Conservation (phyloP, 2,888 invertebrate genomes). For the Nomada fucata region DNA sequence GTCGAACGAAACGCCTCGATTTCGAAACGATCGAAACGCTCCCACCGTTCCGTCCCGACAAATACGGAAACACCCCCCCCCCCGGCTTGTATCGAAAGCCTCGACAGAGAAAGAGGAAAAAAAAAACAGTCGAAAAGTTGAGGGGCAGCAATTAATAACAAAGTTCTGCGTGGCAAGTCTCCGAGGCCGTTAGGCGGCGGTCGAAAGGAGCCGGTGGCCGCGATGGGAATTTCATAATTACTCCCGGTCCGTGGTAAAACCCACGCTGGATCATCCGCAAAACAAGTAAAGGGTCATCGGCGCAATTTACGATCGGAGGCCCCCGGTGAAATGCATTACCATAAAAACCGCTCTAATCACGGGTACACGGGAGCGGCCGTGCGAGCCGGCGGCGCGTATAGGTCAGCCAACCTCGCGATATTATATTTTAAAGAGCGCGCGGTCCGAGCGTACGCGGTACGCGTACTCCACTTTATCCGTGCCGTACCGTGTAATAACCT, state of each 20-base stretch:
- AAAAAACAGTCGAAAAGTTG: constrained; percentile 6
- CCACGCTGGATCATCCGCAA: constrained; percentile 57
- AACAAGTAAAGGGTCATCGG: constrained; percentile 65
- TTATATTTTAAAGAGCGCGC: constrained; percentile 64
- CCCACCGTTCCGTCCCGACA: too few species aligned
- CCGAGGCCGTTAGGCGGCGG: background rate
- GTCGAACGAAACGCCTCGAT: too few species aligned
- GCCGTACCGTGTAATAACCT: constrained; percentile 69
- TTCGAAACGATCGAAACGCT: too few species aligned
- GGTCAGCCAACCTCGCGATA: constrained; percentile 45
- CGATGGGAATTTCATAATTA: constrained; percentile 61
- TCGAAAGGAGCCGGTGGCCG: constrained; percentile 15
- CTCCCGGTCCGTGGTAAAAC: constrained; percentile 52
- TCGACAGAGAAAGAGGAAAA: too few species aligned
- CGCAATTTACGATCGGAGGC: constrained; percentile 57
- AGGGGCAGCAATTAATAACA: constrained; percentile 44
- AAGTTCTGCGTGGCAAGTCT: constrained; percentile 18
- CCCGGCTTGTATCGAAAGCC: too few species aligned
- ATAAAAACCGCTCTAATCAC: constrained; percentile 71
- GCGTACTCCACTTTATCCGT: constrained; percentile 65
- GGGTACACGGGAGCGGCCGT: constrained; percentile 48
- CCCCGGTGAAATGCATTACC: constrained; percentile 62
- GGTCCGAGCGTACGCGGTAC: constrained; percentile 37
- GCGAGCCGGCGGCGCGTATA: constrained; percentile 13
- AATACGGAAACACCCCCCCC: too few species aligned